Base-by-base conservation (phyloP, 2,888 invertebrate species). In the Vandiemenella viatica region DNA sequence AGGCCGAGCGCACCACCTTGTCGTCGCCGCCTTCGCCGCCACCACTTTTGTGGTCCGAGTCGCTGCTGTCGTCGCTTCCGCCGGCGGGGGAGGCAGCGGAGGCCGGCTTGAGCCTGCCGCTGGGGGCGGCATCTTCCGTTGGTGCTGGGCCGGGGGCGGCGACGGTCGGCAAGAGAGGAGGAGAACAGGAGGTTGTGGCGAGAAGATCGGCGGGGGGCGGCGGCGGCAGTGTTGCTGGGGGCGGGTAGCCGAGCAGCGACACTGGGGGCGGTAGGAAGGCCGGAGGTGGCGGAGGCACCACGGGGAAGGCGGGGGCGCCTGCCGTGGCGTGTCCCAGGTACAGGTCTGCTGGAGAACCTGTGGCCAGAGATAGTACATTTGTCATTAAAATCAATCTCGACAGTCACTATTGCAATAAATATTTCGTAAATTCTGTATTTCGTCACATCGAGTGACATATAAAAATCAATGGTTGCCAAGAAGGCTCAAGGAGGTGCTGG, bases 21-120 rank as follows among this genome's bases (percentile, higher is more conserved):
- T 74, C 43, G 71, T 74, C 18, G 62, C 74, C 23, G 61, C 56
- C 10, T 32, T 18, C 40, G 18, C n/a, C 15, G 40, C 17, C 40
- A 17, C 13, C 40, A 13, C 40, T 74, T 13, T 65, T 63, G 43
- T 68, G 66, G 37, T 71, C 52, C 75, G 71, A 10, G 77, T 75
- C 10, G 80, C 81, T 60, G 76, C 13, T 77, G 16, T 74, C 72
- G 59, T 72, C 66, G 50, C 72, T 71, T 2, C 76, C 1, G 76
- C 75, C 37, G 76, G 56, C 38, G 73, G 67, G 18, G 65, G 37
- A 23, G 57, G 59, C 5, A 61, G 53, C 53, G 57, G 58, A 54
- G 68, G 69, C 26, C 70, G 71, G 1, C 69, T 68, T 3, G 68
- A 69, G 46, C 71, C 70, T 61, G 69, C 66, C 18, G 71, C 56